Percentiles rank a stretch among this genome's conserved stretches.
These are phyloP conservation scores for Orthosia gracilis DNA, from an alignment of 2,888 invertebrate species.

Conservation along the genomic window DNA sequence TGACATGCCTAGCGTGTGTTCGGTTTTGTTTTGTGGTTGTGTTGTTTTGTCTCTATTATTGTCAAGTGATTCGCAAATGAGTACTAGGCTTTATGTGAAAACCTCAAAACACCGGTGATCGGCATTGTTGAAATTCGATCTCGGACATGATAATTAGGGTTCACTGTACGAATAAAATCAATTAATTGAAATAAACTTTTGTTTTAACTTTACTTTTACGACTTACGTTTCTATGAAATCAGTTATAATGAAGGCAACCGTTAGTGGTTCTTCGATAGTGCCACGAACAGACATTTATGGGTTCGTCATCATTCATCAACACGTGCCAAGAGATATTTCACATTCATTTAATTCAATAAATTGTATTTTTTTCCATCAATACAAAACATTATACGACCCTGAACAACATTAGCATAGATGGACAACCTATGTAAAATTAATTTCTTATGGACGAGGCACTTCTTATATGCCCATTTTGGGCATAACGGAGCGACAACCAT, in stretches of 20 bases:
- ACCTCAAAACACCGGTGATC: neutral
- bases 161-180: neutral
- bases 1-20: neutral
- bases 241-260: neutral
- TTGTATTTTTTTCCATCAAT: neutral
- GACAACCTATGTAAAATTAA: neutral
- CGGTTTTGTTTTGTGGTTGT: no score
- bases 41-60: constrained; percentile 13
- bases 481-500: constrained; percentile 14
- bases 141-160: neutral
- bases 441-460: no score
- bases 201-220: neutral
- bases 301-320: neutral
- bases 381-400: neutral
- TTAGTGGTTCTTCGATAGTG: neutral
- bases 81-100: neutral
- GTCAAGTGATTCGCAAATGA: neutral
- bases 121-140: neutral
- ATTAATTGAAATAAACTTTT: neutral
- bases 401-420: neutral
- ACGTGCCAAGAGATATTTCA: neutral
- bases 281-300: constrained; percentile 3
- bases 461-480: neutral
- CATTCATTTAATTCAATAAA: neutral
- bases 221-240: neutral